Evolutionary conservation across 2,113 vertebrate species (phyloP).

Genomic region (Notiomystis cincta): DNA sequence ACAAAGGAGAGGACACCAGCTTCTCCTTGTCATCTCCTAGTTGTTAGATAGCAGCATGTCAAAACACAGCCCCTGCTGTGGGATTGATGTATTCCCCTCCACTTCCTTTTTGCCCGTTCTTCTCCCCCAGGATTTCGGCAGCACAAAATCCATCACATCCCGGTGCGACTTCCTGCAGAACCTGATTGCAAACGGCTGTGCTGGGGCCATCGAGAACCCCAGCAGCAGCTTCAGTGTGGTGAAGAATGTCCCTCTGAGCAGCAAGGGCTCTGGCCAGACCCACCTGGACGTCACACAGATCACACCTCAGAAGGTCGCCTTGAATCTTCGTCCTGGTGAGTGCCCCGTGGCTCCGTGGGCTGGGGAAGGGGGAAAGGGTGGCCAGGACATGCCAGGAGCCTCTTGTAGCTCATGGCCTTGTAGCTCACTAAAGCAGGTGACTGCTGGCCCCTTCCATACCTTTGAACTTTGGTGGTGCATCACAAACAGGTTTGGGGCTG

Average conservation of each 20-base stretch:
- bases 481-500: neutral
- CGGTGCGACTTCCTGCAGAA: constrained; percentile 86
- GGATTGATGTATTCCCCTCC: neutral
- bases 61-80: neutral
- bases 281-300: constrained; percentile 86
- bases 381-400: fast-evolving
- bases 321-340: constrained; percentile 89
- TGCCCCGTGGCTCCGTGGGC: neutral
- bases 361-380: neutral
- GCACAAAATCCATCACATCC: constrained; percentile 74
- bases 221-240: constrained; percentile 75
- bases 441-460: neutral
- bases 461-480: neutral
- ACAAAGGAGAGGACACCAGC: neutral
- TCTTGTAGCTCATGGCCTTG: neutral
- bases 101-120: neutral
- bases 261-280: constrained; percentile 75
- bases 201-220: constrained; percentile 74
- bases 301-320: constrained; percentile 83
- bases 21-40: neutral
- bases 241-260: constrained; percentile 80
- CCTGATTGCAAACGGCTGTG: constrained; percentile 82
- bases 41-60: neutral
- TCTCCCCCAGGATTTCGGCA: constrained; percentile 81
- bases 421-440: neutral